Evolutionary conservation across 2,113 vertebrate species (phyloP).

Genomic region (Corythornis vintsioides): DNA sequence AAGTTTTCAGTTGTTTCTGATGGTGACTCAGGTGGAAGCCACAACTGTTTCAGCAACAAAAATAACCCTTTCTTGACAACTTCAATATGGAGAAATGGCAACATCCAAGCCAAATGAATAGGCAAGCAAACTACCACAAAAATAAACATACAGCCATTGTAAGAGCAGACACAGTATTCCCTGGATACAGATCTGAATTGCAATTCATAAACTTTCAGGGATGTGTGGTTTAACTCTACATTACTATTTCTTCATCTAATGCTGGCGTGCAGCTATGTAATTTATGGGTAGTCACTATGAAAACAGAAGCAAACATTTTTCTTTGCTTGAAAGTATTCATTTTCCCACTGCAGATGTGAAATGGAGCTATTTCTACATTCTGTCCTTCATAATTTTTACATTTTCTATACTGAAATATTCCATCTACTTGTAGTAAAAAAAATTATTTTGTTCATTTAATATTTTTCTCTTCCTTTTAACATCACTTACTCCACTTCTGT

Average conservation of each 20-base stretch:
- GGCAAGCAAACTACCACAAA: not conserved
- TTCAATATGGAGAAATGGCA: not conserved
- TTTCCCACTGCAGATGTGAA: not conserved
- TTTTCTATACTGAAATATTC: not conserved
- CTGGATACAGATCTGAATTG: not conserved
- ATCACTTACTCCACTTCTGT: not conserved
- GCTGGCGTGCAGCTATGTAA: not conserved
- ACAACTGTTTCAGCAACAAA: not conserved
- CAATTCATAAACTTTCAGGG: not conserved
- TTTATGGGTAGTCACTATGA: not conserved
- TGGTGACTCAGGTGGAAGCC: not conserved
- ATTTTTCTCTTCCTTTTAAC: not conserved
- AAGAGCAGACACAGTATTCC: not conserved
- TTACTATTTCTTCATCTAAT: not conserved
- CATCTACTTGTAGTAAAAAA: not conserved
- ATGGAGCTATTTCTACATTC: not conserved
- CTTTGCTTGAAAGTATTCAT: not conserved
- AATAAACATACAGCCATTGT: not conserved
- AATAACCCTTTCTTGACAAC: not conserved
- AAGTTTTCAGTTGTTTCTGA: not conserved
- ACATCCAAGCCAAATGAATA: not conserved
- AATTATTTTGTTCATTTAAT: not conserved
- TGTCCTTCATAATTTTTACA: not conserved
- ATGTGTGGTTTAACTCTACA: not conserved
- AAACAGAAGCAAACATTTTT: not conserved